phyloP scores from a whole-genome alignment of 2,113 vertebrate genomes.

The Antennarius striatus region DNA sequence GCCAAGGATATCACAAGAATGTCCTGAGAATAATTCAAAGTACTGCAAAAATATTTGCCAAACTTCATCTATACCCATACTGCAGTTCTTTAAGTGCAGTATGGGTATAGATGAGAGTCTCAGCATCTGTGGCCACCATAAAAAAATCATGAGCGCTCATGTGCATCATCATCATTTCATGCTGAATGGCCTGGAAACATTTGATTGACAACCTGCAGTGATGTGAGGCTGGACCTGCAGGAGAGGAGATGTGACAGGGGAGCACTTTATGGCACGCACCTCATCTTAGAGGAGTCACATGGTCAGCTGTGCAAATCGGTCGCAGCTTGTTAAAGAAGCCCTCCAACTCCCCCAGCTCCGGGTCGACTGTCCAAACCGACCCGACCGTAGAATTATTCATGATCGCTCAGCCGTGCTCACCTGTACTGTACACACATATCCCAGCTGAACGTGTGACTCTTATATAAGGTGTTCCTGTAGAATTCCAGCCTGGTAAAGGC shows the following conservation, averaged over 20 bases:
- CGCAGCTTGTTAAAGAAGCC: slow-evolving; percentile 1
- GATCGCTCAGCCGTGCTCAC: slow-evolving; percentile 21
- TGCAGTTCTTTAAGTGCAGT: not conserved
- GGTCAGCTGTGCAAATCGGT: slow-evolving; percentile 15
- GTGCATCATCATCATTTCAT: slow-evolving; percentile 38
- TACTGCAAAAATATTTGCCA: not conserved
- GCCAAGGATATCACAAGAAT: too few relatives aligned
- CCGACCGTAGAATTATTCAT: slow-evolving; percentile 16
- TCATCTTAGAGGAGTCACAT: slow-evolving; percentile 31
- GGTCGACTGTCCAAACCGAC: not conserved
- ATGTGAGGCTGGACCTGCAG: slow-evolving; percentile 26
- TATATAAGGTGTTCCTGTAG: slow-evolving; percentile 21
- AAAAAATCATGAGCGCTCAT: slow-evolving; percentile 25
- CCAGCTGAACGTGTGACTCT: slow-evolving; percentile 3
- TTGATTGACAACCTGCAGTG: slow-evolving; percentile 42
- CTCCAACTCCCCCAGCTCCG: slow-evolving; percentile 10
- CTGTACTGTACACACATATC: slow-evolving; percentile 1
- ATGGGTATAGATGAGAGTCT: slow-evolving; percentile 12
- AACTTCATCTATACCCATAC: not conserved
- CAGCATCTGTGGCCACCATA: slow-evolving; percentile 28
- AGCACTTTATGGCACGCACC: slow-evolving; percentile 21
- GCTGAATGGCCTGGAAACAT: slow-evolving; percentile 27
- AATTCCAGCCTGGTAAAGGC: not conserved
- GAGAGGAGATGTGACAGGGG: slow-evolving; percentile 22
- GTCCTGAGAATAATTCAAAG: too few relatives aligned